These are phyloP conservation scores for Leptopilina myrica DNA, from an alignment of 2,888 invertebrate genomes.

Conservation along the genomic window DNA sequence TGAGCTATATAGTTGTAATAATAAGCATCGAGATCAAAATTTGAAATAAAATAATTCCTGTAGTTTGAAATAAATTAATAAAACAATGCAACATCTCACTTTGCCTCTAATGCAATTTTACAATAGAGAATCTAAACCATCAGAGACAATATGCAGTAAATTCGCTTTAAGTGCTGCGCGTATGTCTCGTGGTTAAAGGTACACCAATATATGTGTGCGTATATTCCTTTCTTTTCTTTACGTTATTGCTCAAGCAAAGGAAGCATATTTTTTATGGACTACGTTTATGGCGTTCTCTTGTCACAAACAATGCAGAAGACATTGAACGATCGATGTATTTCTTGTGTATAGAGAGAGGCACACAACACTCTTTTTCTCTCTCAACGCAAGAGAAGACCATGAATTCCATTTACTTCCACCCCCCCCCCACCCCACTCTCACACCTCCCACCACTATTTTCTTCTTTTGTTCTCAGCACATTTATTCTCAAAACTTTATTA, in stretches of 20 bases:
- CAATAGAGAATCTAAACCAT: not conserved
- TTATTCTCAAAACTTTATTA: too few species aligned
- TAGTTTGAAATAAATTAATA: too few species aligned
- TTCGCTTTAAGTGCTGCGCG: not conserved
- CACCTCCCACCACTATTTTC: too few species aligned
- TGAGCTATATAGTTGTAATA: too few species aligned
- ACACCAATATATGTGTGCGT: too few species aligned
- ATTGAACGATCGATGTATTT: constrained; percentile 23
- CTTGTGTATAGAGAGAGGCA: not conserved
- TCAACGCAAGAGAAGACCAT: not conserved
- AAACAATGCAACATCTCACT: too few species aligned
- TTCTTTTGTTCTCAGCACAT: too few species aligned
- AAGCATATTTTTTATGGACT: constrained; percentile 29
- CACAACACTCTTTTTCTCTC: too few species aligned
- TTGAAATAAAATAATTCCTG: too few species aligned
- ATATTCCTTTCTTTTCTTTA: too few species aligned
- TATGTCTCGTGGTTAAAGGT: not conserved
- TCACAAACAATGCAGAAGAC: constrained; percentile 6
- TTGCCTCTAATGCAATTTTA: not conserved
- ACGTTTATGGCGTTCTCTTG: constrained; percentile 6
- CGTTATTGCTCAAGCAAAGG: not conserved
- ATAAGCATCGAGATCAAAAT: too few species aligned
- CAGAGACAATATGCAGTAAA: constrained; percentile 12
- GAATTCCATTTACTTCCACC: not conserved
- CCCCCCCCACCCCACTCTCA: too few species aligned